Evolutionary conservation across 2,113 vertebrate genomes (phyloP), one percentile per base, ranked within the genome.

Genomic region (Catagonus wagneri): DNA sequence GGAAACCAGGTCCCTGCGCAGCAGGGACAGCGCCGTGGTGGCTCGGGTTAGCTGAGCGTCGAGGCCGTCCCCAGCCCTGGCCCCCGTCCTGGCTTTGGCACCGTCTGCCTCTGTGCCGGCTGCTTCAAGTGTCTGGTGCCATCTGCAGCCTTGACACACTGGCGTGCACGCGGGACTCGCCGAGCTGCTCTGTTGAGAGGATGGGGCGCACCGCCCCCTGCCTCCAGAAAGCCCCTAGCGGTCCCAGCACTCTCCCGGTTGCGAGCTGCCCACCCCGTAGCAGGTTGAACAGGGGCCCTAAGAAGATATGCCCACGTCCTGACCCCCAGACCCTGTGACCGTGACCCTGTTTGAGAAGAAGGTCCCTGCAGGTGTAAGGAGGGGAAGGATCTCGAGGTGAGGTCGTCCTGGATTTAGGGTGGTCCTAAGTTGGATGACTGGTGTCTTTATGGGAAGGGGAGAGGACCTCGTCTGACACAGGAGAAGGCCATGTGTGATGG

Each of bases 41-140:
- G 58, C 92, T 58, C 4, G 4, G 75, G 88, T 78, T 22, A 56
- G 50, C 50, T 13, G 32, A 44, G 81, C 3, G 12, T 20, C 34
- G 56, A 83, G 85, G 93, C 90, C n/a, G 19, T 86, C 93, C 74
- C 89, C 44, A 2, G 52, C 52, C 44, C 80, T 97, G 92, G 89
- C 93, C 90, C 56, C 9, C 19, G 4, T 68, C 60, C 80, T 54
- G 52, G 29, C 75, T 29, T 83, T 87, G 90, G 93, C 93, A 44
- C 90, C 0, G 7, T 44, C 32, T 36, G 60, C 80, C 61, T 86
- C 74, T 92, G 29, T 61, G 95, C 90, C 3, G 44, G 90, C 90
- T 93, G 93, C 76, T 89, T 63, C 50, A 27, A 36, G 89, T 86
- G 52, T 66, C 81, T 78, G 50, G 75, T 93, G 65, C 95, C 90